Conservation (phyloP, 2,888 invertebrate species). For the Arenicola marina region DNA sequence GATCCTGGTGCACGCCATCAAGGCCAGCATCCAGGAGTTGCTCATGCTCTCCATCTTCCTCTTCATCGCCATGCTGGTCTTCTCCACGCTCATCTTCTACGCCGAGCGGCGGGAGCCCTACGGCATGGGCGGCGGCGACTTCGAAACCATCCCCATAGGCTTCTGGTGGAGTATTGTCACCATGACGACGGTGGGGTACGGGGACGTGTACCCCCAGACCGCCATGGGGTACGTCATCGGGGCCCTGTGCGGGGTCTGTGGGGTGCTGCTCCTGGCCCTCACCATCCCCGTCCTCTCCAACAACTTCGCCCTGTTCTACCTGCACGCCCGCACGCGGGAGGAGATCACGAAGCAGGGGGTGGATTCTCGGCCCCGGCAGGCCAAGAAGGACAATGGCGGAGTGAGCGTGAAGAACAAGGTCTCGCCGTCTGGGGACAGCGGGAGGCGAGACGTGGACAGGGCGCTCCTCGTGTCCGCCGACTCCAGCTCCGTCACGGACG, state of each 20-base stretch:
- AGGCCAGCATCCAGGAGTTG: conserved; percentile 60
- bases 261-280: conserved; percentile 54
- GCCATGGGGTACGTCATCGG: conserved; percentile 55
- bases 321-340: conserved; percentile 50
- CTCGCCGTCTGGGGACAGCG: too few relatives aligned
- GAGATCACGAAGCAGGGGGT: conserved; percentile 18
- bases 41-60: conserved; percentile 58
- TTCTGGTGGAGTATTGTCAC: conserved; percentile 63
- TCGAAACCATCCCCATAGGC: conserved; percentile 46
- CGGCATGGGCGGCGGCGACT: neutral
- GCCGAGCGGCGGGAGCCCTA: conserved; percentile 45
- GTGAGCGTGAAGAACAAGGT: neutral
- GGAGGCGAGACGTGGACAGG: conserved; percentile 3
- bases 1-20: conserved; percentile 62
- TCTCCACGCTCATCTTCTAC: conserved; percentile 60
- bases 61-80: conserved; percentile 58
- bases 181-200: conserved; percentile 60
- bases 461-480: conserved; percentile 18
- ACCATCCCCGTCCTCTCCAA: conserved; percentile 60
- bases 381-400: neutral
- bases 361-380: neutral
- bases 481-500: conserved; percentile 26
- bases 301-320: conserved; percentile 59
- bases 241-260: conserved; percentile 52
- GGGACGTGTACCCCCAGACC: conserved; percentile 52